Conservation (phyloP, 2,113 vertebrate species). For the Ciconia stormi region DNA sequence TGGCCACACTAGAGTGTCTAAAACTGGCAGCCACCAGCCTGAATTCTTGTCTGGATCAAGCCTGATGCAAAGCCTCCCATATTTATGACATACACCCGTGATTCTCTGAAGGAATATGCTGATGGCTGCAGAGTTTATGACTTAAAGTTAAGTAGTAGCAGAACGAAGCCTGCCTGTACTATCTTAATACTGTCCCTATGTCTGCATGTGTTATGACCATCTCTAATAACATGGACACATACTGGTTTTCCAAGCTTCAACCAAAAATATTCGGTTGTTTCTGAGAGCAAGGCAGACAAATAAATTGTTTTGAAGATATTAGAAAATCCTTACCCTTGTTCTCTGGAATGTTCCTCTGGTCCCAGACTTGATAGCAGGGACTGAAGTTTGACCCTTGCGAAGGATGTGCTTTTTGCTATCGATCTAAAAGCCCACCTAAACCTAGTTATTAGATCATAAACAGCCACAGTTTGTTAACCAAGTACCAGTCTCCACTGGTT, state of each 20-base stretch:
- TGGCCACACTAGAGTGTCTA: neutral
- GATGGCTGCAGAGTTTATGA: neutral
- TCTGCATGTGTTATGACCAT: neutral
- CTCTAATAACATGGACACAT: neutral
- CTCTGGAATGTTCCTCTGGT: neutral
- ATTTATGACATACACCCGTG: neutral
- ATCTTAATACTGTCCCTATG: neutral
- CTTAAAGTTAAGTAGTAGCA: neutral
- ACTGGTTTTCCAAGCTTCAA: neutral
- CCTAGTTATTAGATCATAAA: slow-evolving; percentile 7
- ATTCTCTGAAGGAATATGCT: neutral
- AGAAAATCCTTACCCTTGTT: neutral
- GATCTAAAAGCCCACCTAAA: neutral
- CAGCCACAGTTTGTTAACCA: neutral
- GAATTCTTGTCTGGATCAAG: neutral
- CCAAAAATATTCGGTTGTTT: neutral
- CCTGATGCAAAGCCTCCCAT: neutral
- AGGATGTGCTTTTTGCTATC: slow-evolving; percentile 1
- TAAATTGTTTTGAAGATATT: neutral
- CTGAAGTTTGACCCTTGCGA: neutral
- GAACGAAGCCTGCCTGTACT: neutral
- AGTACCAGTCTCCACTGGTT: slow-evolving; percentile 11
- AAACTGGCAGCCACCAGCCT: neutral
- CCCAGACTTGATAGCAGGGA: neutral
- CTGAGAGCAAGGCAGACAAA: neutral